These are phyloP conservation scores for Lepilemur ruficaudatus DNA, from an alignment of 2,797 vertebrate genomes.

Conservation along the genomic window DNA sequence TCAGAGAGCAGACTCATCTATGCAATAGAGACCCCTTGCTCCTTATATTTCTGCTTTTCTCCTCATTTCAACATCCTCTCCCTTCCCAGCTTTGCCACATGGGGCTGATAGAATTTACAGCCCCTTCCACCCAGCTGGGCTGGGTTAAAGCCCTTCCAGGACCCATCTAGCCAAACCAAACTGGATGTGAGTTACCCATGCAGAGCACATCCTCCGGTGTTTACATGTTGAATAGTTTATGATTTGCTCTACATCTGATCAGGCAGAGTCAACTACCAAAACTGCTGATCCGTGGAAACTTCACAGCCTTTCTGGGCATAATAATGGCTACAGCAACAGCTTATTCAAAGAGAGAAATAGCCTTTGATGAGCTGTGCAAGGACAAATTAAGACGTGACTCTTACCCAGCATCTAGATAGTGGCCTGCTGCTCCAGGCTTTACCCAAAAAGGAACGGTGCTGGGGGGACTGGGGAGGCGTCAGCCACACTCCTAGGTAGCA, in stretches of 20 bases:
- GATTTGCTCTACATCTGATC: constrained; percentile 76
- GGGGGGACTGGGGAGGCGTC: neutral
- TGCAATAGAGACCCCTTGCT: neutral
- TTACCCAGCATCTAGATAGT: neutral
- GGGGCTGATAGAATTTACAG: neutral
- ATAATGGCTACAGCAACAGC: constrained; percentile 50
- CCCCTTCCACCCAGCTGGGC: neutral
- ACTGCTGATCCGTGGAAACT: constrained; percentile 73
- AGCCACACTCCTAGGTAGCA: neutral
- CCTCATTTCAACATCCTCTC: neutral
- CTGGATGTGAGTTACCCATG: constrained; percentile 9
- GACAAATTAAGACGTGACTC: constrained; percentile 61
- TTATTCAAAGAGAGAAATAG: constrained; percentile 70
- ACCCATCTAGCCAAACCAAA: neutral
- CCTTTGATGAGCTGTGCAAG: constrained; percentile 69
- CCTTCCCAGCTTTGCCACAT: neutral
- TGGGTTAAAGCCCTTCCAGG: neutral
- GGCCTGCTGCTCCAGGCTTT: neutral
- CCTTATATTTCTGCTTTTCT: neutral
- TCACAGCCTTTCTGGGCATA: constrained; percentile 62
- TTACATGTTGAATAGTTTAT: constrained; percentile 75
- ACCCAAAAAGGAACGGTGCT: neutral
- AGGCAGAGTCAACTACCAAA: constrained; percentile 67
- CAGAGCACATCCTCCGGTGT: constrained; percentile 61
- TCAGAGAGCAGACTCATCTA: neutral